phyloP scores from a whole-genome alignment of 2,113 vertebrate species.

The Carettochelys insculpta region DNA sequence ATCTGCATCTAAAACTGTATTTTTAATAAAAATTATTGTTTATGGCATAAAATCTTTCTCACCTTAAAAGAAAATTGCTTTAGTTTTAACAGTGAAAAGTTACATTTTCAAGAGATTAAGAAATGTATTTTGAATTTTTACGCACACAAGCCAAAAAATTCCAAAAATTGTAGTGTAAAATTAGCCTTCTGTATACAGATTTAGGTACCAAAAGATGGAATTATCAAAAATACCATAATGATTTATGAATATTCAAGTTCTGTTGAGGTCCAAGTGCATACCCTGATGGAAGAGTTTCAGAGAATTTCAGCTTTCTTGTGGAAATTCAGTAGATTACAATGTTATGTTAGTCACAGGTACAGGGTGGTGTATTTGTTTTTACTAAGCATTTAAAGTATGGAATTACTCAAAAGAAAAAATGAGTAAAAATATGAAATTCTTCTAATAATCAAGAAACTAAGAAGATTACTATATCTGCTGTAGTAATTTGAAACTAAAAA shows the following conservation, averaged over 20 bases:
- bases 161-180: neutral
- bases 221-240: neutral
- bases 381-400: neutral
- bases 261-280: neutral
- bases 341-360: neutral
- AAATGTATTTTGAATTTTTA: neutral
- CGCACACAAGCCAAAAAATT: neutral
- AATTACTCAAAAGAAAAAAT: neutral
- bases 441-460: neutral
- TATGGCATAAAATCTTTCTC: neutral
- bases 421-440: neutral
- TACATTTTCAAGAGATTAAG: neutral
- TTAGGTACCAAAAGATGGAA: neutral
- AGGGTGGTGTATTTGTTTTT: neutral
- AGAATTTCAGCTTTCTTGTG: neutral
- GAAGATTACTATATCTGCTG: neutral
- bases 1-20: neutral
- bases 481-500: accelerated
- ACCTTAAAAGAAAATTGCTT: neutral
- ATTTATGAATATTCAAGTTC: neutral
- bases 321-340: neutral
- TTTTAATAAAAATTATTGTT: neutral
- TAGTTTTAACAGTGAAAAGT: neutral
- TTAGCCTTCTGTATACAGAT: accelerated
- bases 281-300: neutral